These are phyloP conservation scores for Stramonita haemastoma DNA, from an alignment of 2,888 invertebrate genomes.

Conservation along the genomic window DNA sequence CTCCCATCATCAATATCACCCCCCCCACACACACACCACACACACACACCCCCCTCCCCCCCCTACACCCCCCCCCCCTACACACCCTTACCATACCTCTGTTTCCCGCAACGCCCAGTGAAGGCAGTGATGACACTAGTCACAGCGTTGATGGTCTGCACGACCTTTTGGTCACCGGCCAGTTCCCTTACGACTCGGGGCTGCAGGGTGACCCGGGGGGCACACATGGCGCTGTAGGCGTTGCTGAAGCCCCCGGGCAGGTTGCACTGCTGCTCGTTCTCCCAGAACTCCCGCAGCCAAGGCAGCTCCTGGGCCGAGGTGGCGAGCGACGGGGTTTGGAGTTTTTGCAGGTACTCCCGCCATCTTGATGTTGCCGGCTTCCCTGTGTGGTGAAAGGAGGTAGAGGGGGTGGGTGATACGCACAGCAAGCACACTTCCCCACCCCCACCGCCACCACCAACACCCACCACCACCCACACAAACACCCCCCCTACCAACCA, in stretches of 20 bases:
- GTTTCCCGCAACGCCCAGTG: not conserved
- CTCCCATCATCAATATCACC: too few relatives aligned
- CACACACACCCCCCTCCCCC: too few relatives aligned
- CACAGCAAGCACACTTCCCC: too few relatives aligned
- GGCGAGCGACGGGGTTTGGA: slow-evolving; percentile 8
- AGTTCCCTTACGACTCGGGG: slow-evolving; percentile 37
- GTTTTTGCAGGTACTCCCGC: slow-evolving; percentile 48
- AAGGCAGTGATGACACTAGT: slow-evolving; percentile 29
- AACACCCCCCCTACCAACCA: not conserved
- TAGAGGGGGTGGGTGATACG: too few relatives aligned
- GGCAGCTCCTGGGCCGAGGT: slow-evolving; percentile 48
- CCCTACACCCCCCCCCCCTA: not conserved
- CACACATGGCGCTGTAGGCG: slow-evolving; percentile 42
- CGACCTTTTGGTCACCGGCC: slow-evolving; percentile 56
- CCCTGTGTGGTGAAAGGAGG: not conserved
- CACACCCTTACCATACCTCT: not conserved
- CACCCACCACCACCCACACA: too few relatives aligned
- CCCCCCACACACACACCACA: too few relatives aligned
- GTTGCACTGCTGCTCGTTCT: slow-evolving; percentile 60
- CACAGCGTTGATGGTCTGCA: slow-evolving; percentile 62
- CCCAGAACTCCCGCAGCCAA: slow-evolving; percentile 64
- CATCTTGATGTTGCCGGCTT: slow-evolving; percentile 45
- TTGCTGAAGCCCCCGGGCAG: slow-evolving; percentile 55
- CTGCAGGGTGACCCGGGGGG: slow-evolving; percentile 6
- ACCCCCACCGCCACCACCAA: too few relatives aligned